Percentiles rank a stretch among this genome's conserved stretches.
phyloP scores from a whole-genome alignment of 2,888 invertebrate genomes.

The Zaprionus bogoriensis region DNA sequence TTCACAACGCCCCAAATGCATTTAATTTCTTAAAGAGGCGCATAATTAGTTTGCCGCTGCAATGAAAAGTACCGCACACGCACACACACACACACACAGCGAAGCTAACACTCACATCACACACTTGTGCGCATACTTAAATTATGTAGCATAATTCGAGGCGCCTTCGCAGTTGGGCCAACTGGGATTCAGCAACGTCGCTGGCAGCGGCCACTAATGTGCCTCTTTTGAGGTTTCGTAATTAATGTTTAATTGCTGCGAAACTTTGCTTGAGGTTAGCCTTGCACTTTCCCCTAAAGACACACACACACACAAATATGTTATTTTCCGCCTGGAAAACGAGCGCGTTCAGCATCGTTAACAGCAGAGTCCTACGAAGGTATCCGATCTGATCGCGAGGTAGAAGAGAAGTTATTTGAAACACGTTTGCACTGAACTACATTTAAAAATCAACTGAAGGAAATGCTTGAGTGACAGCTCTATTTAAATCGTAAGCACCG shows the following conservation, averaged over 20 bases:
- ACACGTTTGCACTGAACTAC: no score
- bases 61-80: slow-evolving; percentile 28
- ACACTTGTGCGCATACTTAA: slow-evolving; percentile 22
- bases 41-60: slow-evolving; percentile 70
- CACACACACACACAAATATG: neutral
- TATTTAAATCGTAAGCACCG: no score
- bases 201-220: slow-evolving; percentile 68
- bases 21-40: slow-evolving; percentile 77
- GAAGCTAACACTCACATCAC: slow-evolving; percentile 14
- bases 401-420: no score
- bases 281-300: slow-evolving; percentile 13
- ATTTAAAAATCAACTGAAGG: no score
- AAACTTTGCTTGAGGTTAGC: slow-evolving; percentile 58
- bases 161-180: slow-evolving; percentile 36
- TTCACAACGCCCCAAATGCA: slow-evolving; percentile 73
- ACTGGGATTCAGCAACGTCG: neutral
- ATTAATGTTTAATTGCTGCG: slow-evolving; percentile 67
- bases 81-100: slow-evolving; percentile 1
- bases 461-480: no score
- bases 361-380: no score
- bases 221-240: slow-evolving; percentile 65
- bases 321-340: no score
- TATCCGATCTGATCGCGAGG: no score
- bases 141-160: slow-evolving; percentile 51
- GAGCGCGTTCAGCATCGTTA: no score